Conservation (phyloP, 2,888 invertebrate species). For the Eudemis profundana region DNA sequence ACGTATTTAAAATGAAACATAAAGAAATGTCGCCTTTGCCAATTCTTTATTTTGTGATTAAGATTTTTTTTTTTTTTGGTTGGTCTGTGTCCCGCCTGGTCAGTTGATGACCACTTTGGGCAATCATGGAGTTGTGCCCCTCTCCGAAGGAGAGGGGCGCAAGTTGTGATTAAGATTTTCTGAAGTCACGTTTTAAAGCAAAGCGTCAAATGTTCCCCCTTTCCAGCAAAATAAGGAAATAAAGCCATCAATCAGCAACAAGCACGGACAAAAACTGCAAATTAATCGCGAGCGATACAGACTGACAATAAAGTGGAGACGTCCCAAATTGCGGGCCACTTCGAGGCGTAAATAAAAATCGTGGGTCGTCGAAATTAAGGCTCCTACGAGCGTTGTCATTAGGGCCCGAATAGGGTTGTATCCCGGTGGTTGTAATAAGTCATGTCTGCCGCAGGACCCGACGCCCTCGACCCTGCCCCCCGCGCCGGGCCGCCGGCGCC, state of each 20-base stretch:
- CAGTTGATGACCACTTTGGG: no score
- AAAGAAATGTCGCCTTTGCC: no score
- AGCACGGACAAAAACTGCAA: constrained; percentile 52
- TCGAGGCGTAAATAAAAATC: constrained; percentile 82
- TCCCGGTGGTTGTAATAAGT: constrained; percentile 83
- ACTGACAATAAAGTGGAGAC: constrained; percentile 64
- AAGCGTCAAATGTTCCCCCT: constrained; percentile 20
- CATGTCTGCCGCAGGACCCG: constrained; percentile 80
- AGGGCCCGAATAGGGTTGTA: constrained; percentile 83
- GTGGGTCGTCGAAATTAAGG: constrained; percentile 83
- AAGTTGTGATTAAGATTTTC: not conserved
- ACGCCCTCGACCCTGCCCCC: constrained; percentile 57
- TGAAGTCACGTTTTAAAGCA: constrained; percentile 14
- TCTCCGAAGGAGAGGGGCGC: no score
- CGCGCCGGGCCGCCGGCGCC: constrained; percentile 54
- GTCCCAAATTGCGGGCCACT: constrained; percentile 75
- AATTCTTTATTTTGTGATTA: no score
- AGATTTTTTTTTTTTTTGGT: no score
- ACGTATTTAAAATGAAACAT: no score
- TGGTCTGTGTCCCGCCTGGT: no score
- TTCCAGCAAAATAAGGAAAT: constrained; percentile 36
- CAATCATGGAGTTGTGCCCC: no score
- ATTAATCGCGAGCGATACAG: constrained; percentile 53
- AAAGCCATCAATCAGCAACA: constrained; percentile 47
- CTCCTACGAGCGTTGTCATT: constrained; percentile 79